These are phyloP conservation scores for Ganaspis sp. DNA, from an alignment of 1,140 invertebrate genomes.

Conservation along the genomic window DNA sequence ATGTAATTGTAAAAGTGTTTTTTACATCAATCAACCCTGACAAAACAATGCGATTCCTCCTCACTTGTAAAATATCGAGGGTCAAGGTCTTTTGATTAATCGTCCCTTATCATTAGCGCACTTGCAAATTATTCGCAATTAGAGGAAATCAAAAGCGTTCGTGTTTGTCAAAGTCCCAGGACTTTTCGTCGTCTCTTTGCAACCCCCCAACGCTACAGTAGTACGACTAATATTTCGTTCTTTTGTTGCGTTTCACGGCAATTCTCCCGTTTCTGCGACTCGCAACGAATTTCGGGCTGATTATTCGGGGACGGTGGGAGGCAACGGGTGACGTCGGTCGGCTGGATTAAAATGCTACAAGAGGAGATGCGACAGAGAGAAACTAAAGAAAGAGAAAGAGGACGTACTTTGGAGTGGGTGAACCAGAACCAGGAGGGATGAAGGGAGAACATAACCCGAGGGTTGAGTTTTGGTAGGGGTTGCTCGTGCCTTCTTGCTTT, in stretches of 20 bases:
- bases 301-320: constrained; percentile 66
- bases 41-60: too few relatives aligned
- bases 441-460: constrained; percentile 54
- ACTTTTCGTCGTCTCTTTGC: not conserved
- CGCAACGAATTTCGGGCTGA: constrained; percentile 72
- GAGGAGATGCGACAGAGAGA: constrained; percentile 41
- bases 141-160: constrained; percentile 42
- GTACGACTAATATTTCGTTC: constrained; percentile 70
- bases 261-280: constrained; percentile 60
- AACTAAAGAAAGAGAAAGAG: constrained; percentile 15
- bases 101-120: constrained; percentile 41
- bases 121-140: constrained; percentile 49
- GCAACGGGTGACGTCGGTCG: constrained; percentile 64
- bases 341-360: constrained; percentile 71
- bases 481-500: constrained; percentile 53
- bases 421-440: constrained; percentile 50
- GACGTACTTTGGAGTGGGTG: constrained; percentile 37
- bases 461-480: constrained; percentile 49
- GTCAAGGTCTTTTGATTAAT: constrained; percentile 10
- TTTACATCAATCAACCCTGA: too few relatives aligned
- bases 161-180: constrained; percentile 1
- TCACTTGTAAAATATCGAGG: not conserved
- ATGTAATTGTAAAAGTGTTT: too few relatives aligned
- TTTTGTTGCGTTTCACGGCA: constrained; percentile 71
- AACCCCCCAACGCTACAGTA: not conserved